These are phyloP conservation scores for Glaucopsyche alexis DNA, from an alignment of 2,888 invertebrate genomes.

Conservation along the genomic window DNA sequence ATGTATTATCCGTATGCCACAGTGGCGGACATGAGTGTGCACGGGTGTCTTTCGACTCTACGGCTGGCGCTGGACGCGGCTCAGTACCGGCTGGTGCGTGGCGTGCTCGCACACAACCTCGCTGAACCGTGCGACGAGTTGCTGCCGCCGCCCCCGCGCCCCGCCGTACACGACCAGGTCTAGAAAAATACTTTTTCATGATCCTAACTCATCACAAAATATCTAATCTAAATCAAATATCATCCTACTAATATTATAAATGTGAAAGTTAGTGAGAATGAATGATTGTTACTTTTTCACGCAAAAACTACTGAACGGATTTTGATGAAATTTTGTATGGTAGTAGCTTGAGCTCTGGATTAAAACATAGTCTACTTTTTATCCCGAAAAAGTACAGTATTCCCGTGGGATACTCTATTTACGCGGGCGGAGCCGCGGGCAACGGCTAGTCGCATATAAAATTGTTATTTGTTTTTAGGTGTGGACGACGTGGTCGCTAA, in stretches of 20 bases:
- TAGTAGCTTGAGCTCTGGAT: no score
- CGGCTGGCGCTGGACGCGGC: conserved; percentile 89
- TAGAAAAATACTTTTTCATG: neutral
- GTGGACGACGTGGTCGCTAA: conserved; percentile 89
- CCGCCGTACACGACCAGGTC: conserved; percentile 32
- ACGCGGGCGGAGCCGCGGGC: no score
- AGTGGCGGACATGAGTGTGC: conserved; percentile 91
- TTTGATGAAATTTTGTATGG: no score
- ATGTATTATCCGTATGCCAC: conserved; percentile 29
- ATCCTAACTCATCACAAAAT: neutral
- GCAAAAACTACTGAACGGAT: no score
- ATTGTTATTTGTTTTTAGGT: conserved; percentile 45
- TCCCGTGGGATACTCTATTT: no score
- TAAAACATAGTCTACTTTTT: no score
- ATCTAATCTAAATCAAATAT: no score
- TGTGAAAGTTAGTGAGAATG: no score
- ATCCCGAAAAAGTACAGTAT: no score
- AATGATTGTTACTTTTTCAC: no score
- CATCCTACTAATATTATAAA: no score
- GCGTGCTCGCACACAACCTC: conserved; percentile 92
- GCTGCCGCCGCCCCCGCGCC: conserved; percentile 43
- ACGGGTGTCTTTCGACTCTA: conserved; percentile 91
- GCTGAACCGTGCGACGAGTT: conserved; percentile 84
- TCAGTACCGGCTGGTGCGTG: conserved; percentile 93
- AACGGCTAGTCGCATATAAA: no score